Conservation (phyloP, 2,888 invertebrate species). For the Harpalus rubripes region DNA sequence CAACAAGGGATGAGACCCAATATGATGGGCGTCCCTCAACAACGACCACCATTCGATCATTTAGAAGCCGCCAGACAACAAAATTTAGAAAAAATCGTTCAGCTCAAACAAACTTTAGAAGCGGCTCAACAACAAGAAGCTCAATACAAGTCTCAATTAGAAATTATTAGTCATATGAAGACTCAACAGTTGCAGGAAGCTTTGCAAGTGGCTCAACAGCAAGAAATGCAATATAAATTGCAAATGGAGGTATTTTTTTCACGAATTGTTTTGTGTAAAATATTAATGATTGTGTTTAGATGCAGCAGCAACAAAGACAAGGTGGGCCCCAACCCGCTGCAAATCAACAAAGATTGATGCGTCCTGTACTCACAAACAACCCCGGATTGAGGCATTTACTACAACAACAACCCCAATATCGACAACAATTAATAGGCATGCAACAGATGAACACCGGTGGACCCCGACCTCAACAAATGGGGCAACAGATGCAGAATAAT, state of each 20-base stretch:
- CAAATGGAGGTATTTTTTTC: conserved; percentile 81
- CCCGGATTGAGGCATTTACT: conserved; percentile 89
- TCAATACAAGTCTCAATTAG: conserved; percentile 88
- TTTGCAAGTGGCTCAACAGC: conserved; percentile 87
- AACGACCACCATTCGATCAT: conserved; percentile 79
- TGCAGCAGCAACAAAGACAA: conserved; percentile 74
- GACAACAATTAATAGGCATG: conserved; percentile 81
- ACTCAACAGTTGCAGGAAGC: conserved; percentile 82
- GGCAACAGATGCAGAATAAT: conserved; percentile 76
- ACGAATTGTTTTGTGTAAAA: neutral
- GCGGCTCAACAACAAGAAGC: conserved; percentile 89
- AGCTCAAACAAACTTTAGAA: conserved; percentile 88
- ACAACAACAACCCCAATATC: conserved; percentile 88
- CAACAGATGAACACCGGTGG: conserved; percentile 79
- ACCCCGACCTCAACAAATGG: conserved; percentile 77
- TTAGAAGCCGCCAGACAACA: conserved; percentile 87
- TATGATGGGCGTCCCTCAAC: conserved; percentile 73
- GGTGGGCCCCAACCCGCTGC: conserved; percentile 72
- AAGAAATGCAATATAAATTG: conserved; percentile 88
- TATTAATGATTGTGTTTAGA: conserved; percentile 70
- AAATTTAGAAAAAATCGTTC: conserved; percentile 88
- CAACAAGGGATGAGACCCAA: conserved; percentile 68
- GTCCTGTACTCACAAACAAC: conserved; percentile 87
- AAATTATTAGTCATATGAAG: conserved; percentile 84
- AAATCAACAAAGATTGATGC: conserved; percentile 82